Evolutionary conservation across 2,113 vertebrate species (phyloP), one percentile per base, ranked within the genome.

Genomic region (Austrofundulus limnaeus): DNA sequence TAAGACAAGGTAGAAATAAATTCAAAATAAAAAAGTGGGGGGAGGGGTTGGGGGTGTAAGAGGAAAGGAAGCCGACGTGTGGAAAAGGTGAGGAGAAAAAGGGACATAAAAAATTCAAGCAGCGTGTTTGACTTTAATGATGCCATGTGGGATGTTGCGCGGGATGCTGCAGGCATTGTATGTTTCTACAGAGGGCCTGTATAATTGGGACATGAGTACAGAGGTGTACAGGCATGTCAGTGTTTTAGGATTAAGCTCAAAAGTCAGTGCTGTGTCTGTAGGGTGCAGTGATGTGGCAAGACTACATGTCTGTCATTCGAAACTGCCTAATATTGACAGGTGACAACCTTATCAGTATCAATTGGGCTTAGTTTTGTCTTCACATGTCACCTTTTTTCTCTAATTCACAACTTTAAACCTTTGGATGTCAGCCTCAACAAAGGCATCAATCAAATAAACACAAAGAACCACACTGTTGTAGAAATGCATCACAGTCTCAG

Each of bases 61-160:
- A 67, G 57, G 62, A 58, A 48, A 57, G n/a, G 21, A 64, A 58
- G 46, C 28, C 56, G 54, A 56, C 65, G 70, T 66, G 74, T 54
- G 58, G 70, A 66, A 55, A 72, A 61, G 55, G 63, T 63, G 65
- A 52, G 66, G 56, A 47, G 51, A 80, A 52, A 75, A 52, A 75
- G 46, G 68, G 59, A 71, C 73, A 87, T 84, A 53, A 83, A 87
- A 83, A 77, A 86, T 84, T 86, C 82, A 83, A 72, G 66, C 70
- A 28, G 66, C 84, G 83, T 89, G 78, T 89, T 84, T 88, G 88
- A 75, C 79, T 89, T 84, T 90, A 93, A 92, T 89, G 83, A 91
- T 76, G 78, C 85, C 90, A 83, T 69, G 71, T 68, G 89, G 89
- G 89, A 90, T 70, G 82, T 66, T 74, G 68, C 14, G 43, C 63